Evolutionary conservation across 2,888 invertebrate genomes (phyloP).

Genomic region (Erebia epiphron): DNA sequence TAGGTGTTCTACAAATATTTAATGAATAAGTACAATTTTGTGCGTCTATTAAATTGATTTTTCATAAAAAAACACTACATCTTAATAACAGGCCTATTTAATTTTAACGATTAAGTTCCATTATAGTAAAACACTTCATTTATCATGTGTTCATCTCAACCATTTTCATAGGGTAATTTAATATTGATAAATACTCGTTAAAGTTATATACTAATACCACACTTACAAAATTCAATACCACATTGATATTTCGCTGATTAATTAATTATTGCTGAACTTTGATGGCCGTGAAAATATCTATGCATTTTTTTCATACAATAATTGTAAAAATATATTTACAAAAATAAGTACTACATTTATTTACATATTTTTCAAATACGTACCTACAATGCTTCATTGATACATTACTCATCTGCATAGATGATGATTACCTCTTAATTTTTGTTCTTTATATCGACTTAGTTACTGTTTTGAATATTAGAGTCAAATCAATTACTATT

Average conservation of each 20-base stretch:
- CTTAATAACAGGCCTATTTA: background rate
- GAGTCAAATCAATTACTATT: background rate
- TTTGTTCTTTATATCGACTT: background rate
- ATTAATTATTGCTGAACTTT: constrained; percentile 3
- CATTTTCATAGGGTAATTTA: background rate
- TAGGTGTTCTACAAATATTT: constrained; percentile 24
- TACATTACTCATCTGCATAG: background rate
- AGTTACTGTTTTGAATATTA: background rate
- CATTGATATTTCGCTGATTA: constrained; percentile 1
- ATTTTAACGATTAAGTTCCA: background rate
- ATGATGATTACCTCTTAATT: background rate
- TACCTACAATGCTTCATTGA: background rate
- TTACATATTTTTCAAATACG: constrained; percentile 23
- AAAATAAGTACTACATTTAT: constrained; percentile 20
- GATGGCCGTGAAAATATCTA: background rate
- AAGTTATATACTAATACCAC: background rate
- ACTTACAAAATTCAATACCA: background rate
- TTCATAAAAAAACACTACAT: constrained; percentile 8
- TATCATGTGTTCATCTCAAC: constrained; percentile 4
- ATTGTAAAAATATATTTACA: constrained; percentile 18
- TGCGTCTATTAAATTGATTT: constrained; percentile 28
- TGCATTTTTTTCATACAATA: constrained; percentile 4
- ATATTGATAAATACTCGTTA: background rate
- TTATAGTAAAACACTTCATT: constrained; percentile 7
- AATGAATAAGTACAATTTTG: constrained; percentile 34